Conservation (phyloP, 1,140 invertebrate species). For the Oscheius sp. region DNA sequence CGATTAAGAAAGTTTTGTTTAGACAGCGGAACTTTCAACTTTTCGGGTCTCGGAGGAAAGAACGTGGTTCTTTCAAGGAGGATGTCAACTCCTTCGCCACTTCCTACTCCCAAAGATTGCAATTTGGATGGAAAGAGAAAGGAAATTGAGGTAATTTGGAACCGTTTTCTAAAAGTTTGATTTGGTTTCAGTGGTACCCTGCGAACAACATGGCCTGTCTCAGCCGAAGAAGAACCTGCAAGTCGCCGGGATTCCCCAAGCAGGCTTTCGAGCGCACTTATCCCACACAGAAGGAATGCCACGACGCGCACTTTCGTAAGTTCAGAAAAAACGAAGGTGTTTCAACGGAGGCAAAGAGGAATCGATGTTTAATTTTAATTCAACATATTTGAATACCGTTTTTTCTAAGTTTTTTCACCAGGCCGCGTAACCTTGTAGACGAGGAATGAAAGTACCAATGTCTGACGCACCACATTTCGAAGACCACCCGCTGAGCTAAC, state of each 20-base stretch:
- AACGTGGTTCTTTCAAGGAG: neutral
- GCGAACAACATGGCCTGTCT: neutral
- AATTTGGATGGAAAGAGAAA: constrained; percentile 3
- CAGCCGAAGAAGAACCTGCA: neutral
- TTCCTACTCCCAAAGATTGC: constrained; percentile 5
- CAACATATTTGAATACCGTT: too few species aligned
- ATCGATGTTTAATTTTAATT: neutral
- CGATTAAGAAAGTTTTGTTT: neutral
- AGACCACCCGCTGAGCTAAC: too few species aligned
- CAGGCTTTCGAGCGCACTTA: neutral
- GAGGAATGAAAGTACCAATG: neutral
- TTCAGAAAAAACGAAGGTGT: neutral
- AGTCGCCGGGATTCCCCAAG: neutral
- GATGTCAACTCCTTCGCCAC: neutral
- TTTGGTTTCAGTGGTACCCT: constrained; percentile 10
- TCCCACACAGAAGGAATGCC: neutral
- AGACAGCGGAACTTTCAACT: constrained; percentile 2
- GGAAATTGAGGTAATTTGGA: constrained; percentile 2
- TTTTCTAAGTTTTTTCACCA: neutral
- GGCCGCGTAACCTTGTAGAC: neutral
- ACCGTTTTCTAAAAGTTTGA: neutral
- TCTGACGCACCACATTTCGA: too few species aligned
- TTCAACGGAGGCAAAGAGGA: neutral
- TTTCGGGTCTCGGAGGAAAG: neutral
- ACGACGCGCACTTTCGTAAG: constrained; percentile 8